Evolutionary conservation across 2,797 vertebrate species (phyloP).

Genomic region (Sus cebifrons): DNA sequence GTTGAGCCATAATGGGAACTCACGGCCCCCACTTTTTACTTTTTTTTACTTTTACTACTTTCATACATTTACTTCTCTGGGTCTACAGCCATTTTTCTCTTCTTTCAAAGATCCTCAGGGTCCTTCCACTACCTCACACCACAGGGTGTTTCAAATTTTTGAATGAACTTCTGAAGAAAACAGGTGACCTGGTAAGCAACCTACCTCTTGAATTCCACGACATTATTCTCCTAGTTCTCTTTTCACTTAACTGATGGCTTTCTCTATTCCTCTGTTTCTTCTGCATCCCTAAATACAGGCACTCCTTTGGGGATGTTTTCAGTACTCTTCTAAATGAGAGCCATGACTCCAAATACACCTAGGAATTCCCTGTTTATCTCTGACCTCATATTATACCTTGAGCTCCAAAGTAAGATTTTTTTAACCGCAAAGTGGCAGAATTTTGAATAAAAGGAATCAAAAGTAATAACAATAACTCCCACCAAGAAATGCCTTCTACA

Average conservation of each 20-base stretch:
- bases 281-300: not conserved
- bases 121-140: not conserved
- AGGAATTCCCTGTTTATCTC: constrained; percentile 40
- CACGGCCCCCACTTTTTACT: not conserved
- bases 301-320: not conserved
- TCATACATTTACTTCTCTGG: not conserved
- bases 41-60: not conserved
- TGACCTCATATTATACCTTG: constrained; percentile 9
- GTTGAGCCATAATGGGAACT: too few relatives aligned
- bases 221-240: not conserved
- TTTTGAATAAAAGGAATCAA: constrained; percentile 43
- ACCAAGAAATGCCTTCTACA: not conserved
- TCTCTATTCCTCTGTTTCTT: constrained; percentile 21
- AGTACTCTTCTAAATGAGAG: constrained; percentile 1
- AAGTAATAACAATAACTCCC: constrained; percentile 32
- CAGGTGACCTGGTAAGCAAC: not conserved
- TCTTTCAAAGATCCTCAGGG: constrained; percentile 20
- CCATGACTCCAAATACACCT: not conserved
- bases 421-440: not conserved
- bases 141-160: not conserved
- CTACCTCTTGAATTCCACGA: too few relatives aligned
- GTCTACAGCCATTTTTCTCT: not conserved
- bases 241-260: not conserved
- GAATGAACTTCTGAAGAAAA: constrained; percentile 51
- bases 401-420: constrained; percentile 30